Conservation (phyloP, 1,140 invertebrate genomes). For the Caerostris extrusa region DNA sequence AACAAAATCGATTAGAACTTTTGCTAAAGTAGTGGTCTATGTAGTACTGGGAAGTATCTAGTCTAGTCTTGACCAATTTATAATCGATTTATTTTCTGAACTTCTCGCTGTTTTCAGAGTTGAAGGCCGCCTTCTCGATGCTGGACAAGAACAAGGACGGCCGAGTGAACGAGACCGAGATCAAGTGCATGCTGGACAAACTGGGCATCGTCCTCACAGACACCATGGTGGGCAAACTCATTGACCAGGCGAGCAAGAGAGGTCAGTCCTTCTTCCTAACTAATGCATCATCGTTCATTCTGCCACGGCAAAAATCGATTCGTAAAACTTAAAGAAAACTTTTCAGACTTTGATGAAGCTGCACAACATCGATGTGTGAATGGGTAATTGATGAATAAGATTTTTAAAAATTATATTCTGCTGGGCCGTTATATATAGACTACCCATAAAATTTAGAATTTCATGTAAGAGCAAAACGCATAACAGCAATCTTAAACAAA, state of each 20-base stretch:
- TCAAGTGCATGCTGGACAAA: conserved; percentile 89
- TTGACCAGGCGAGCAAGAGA: conserved; percentile 87
- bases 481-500: too few species aligned
- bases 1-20: too few species aligned
- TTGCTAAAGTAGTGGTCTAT: neutral
- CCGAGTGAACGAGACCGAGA: conserved; percentile 86
- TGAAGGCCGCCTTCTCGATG: conserved; percentile 88
- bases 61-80: neutral
- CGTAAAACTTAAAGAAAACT: too few species aligned
- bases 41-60: neutral
- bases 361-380: too few species aligned
- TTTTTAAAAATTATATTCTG: too few species aligned
- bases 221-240: conserved; percentile 85
- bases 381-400: too few species aligned
- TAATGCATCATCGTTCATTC: too few species aligned
- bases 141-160: conserved; percentile 89
- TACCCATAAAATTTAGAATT: too few species aligned
- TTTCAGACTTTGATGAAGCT: too few species aligned
- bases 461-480: too few species aligned
- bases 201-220: conserved; percentile 86
- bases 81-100: neutral
- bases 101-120: conserved; percentile 78
- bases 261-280: conserved; percentile 80
- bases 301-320: too few species aligned
- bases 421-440: too few species aligned